Conservation (phyloP, 2,797 vertebrate species). For the Parambassis ranga region DNA sequence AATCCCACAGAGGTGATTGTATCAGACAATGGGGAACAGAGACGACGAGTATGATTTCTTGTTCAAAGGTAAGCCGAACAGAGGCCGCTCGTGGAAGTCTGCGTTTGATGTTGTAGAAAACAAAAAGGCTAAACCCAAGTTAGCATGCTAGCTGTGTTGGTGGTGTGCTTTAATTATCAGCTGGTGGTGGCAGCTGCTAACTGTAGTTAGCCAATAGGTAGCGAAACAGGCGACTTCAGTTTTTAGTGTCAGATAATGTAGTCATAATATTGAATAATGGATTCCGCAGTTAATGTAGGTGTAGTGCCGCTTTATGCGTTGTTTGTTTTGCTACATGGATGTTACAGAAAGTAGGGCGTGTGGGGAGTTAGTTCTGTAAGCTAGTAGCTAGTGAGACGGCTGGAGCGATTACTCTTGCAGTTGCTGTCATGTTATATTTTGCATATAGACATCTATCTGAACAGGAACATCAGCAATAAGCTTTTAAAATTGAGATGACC, state of each 20-base stretch:
- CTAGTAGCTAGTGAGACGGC: slow-evolving; percentile 18
- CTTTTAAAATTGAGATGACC: too few species aligned
- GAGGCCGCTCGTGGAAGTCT: accelerated
- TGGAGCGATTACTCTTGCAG: background rate
- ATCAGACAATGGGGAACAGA: slow-evolving; percentile 79
- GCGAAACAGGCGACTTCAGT: too few species aligned
- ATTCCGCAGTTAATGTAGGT: accelerated
- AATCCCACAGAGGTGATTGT: background rate
- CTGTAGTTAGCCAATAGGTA: slow-evolving; percentile 30
- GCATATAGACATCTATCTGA: background rate
- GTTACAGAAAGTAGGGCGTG: background rate
- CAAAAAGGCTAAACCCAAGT: background rate
- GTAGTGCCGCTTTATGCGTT: background rate
- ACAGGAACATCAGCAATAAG: background rate
- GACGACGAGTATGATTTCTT: slow-evolving; percentile 87
- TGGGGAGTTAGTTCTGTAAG: slow-evolving; percentile 2
- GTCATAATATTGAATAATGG: too few species aligned
- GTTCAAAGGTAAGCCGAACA: slow-evolving; percentile 79
- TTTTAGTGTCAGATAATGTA: too few species aligned
- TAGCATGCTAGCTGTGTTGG: slow-evolving; percentile 39
- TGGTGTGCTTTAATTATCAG: slow-evolving; percentile 30
- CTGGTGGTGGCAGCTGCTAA: slow-evolving; percentile 46
- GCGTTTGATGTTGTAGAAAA: background rate
- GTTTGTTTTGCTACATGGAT: background rate
- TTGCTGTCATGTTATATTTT: too few species aligned